Evolutionary conservation across 2,797 vertebrate genomes (phyloP), one percentile per base, ranked within the genome.

Genomic region (Denticeps clupeoides): DNA sequence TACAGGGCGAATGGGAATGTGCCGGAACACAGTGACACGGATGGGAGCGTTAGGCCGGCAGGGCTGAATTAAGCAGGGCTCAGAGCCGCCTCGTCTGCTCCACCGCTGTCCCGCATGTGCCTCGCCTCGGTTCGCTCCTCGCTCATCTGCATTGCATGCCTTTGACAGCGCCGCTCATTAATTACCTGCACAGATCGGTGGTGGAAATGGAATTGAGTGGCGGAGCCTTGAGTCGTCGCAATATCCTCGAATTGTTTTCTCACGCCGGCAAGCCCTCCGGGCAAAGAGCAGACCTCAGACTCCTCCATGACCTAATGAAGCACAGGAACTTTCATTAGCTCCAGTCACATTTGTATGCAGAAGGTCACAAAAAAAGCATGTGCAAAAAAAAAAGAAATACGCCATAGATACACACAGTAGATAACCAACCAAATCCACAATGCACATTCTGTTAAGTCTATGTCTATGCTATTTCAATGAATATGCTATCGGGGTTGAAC

Each of bases 211-310:
- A 82, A 73, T 63, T 89, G 87, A 73, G 85, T 76, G 71, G 88
- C 82, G 3, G 60, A 58, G 53, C 70, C 87, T 59, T 65, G 77
- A 47, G 84, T 80, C 51, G 87, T 73, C 45, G 77, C 71, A 53
- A 63, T 75, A 74, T 81, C 77, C 29, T 82, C 91, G 50, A 99
- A 95, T 55, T 90, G 91, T 80, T 83, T 90, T 66, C 89, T 91
- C 74, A 93, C 75, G 47, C 83, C 87, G 72, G 89, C 90, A 53
- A 95, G 68, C 62, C 91, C 92, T 60, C 90, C 91, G 53, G 91
- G 85, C 73, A 94, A 79, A 27, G 84, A 84, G 63, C 85, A 86
- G 59, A 84, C 78, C 63, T 86, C 89, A n/a, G 70, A 77, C 65
- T 91, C 90, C 65, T 93, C 90, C 77, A 87, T 79, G 75, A 80